Evolutionary conservation across 2,797 vertebrate species (phyloP).

Genomic region (Notoglanidium macrostoma): DNA sequence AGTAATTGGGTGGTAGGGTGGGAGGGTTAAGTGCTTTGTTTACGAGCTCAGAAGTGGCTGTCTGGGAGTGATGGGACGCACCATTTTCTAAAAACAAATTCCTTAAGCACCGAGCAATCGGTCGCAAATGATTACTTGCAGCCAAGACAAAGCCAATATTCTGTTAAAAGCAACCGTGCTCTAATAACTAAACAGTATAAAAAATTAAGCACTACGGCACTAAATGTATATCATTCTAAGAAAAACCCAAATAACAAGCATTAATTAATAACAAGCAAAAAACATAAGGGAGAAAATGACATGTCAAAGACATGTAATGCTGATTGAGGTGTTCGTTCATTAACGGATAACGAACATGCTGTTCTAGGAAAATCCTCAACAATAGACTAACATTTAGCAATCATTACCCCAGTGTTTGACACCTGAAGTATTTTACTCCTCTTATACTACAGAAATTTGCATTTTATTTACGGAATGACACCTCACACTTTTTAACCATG

Average conservation of each 20-base stretch:
- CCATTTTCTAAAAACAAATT: not conserved
- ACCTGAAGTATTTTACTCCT: too few species aligned
- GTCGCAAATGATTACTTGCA: not conserved
- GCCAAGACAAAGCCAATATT: not conserved
- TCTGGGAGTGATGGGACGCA: not conserved
- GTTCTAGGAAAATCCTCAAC: not conserved
- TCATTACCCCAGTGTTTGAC: too few species aligned
- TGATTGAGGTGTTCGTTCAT: not conserved
- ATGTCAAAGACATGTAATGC: too few species aligned
- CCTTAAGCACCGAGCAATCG: not conserved
- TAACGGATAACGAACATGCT: not conserved
- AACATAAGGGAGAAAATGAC: too few species aligned
- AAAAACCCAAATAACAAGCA: too few species aligned
- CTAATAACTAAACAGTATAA: not conserved
- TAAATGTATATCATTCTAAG: too few species aligned
- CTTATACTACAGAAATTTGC: not conserved
- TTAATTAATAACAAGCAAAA: too few species aligned
- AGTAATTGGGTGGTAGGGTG: not conserved
- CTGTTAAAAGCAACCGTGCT: not conserved
- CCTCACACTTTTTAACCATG: not conserved
- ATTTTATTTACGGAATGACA: not conserved
- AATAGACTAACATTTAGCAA: not conserved
- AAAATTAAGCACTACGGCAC: not conserved
- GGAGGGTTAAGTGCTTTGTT: not conserved
- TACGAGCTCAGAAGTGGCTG: not conserved